A percentile compares a stretch with the other conserved stretches of the same genome.
phyloP scores from a whole-genome alignment of 2,113 vertebrate species.

The Charina bottae region DNA sequence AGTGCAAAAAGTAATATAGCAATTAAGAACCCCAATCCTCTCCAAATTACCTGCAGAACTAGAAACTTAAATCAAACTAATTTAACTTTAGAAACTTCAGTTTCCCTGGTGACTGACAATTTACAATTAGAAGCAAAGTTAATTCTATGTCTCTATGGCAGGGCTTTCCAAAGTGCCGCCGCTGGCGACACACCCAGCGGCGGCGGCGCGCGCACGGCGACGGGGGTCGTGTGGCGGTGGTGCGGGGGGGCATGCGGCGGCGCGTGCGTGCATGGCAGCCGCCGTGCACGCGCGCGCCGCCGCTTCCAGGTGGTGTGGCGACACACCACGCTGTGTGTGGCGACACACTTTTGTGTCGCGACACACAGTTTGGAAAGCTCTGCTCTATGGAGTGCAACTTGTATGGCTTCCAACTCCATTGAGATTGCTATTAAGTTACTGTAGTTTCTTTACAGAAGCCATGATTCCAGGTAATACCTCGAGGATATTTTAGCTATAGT shows the following conservation, averaged over 20 bases:
- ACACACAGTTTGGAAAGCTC: too few relatives aligned
- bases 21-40: not conserved
- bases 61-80: not conserved
- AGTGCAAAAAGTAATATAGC: conserved; percentile 3
- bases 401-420: not conserved
- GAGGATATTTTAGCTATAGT: not conserved
- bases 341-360: too few relatives aligned
- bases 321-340: too few relatives aligned
- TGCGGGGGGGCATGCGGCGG: too few relatives aligned
- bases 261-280: too few relatives aligned
- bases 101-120: not conserved
- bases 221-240: too few relatives aligned
- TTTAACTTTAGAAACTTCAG: not conserved
- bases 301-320: too few relatives aligned
- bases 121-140: conserved; percentile 24
- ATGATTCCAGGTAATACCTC: not conserved
- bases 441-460: not conserved
- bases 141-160: not conserved
- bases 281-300: too few relatives aligned
- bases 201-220: too few relatives aligned
- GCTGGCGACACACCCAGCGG: too few relatives aligned
- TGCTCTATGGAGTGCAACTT: not conserved
- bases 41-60: not conserved
- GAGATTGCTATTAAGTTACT: not conserved
- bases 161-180: too few relatives aligned